Percentiles rank a stretch among this genome's conserved stretches.
Conservation (phyloP, 1,140 invertebrate species). For the Oreohelix idahoensis region DNA sequence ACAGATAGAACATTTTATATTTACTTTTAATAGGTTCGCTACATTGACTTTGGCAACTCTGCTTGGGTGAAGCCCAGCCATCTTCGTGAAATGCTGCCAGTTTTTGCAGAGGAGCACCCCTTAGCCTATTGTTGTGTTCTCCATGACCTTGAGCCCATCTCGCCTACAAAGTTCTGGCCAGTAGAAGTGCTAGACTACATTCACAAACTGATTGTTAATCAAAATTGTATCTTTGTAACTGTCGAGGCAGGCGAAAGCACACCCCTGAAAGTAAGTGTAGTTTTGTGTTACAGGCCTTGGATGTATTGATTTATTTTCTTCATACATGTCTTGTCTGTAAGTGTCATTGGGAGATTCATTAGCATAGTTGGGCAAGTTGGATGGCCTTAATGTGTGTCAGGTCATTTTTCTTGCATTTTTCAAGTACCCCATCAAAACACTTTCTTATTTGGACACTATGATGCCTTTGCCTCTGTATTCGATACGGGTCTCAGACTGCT, state of each 20-base stretch:
- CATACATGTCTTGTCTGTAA: no score
- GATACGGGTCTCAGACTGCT: no score
- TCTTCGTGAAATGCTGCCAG: slow-evolving; percentile 2
- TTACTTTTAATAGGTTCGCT: not conserved
- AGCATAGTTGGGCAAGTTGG: no score
- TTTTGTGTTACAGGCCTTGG: no score
- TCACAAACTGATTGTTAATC: slow-evolving; percentile 6
- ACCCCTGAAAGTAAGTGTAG: not conserved
- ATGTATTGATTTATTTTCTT: no score
- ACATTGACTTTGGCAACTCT: slow-evolving; percentile 37
- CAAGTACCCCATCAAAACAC: no score
- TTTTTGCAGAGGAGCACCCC: not conserved
- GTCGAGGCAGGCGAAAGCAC: not conserved
- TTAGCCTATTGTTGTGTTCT: slow-evolving; percentile 1
- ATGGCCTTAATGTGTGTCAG: no score
- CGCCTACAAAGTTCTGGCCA: slow-evolving; percentile 3
- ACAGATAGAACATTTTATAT: no score
- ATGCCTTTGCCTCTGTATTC: no score
- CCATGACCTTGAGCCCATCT: not conserved
- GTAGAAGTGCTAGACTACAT: not conserved
- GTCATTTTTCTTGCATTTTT: no score
- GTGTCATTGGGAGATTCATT: no score
- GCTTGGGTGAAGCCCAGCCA: not conserved
- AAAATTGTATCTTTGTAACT: not conserved
- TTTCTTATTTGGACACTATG: no score